Conservation (phyloP, 2,113 vertebrate genomes). For the Glaucidium brasilianum region DNA sequence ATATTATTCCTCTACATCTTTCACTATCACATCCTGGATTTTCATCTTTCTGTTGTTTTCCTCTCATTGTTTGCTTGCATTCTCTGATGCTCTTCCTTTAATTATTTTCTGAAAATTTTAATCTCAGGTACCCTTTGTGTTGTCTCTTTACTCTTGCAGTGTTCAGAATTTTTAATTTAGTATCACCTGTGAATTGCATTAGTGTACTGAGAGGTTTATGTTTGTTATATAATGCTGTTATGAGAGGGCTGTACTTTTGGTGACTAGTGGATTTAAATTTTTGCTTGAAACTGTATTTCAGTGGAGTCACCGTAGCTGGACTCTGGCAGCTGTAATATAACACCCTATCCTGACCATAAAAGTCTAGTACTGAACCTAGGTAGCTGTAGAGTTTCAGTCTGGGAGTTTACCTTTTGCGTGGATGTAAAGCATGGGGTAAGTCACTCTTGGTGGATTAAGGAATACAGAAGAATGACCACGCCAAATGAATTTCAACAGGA, state of each 20-base stretch:
- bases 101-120: neutral
- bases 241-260: neutral
- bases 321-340: constrained; percentile 12
- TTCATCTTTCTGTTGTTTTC: neutral
- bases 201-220: constrained; percentile 32
- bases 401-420: neutral
- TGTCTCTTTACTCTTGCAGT: neutral
- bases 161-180: constrained; percentile 10
- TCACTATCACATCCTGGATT: neutral
- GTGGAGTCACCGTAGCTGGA: neutral
- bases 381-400: neutral
- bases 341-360: neutral
- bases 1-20: neutral
- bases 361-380: neutral
- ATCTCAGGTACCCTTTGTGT: neutral
- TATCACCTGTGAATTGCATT: neutral
- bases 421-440: neutral
- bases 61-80: neutral
- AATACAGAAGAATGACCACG: neutral
- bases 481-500: neutral
- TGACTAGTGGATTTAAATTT: constrained; percentile 18
- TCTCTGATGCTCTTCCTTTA: neutral
- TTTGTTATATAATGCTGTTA: constrained; percentile 27
- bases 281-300: constrained; percentile 21
- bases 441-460: neutral